These are phyloP conservation scores for Phyllostomus hastatus DNA, from an alignment of 2,113 vertebrate species.

Conservation along the genomic window DNA sequence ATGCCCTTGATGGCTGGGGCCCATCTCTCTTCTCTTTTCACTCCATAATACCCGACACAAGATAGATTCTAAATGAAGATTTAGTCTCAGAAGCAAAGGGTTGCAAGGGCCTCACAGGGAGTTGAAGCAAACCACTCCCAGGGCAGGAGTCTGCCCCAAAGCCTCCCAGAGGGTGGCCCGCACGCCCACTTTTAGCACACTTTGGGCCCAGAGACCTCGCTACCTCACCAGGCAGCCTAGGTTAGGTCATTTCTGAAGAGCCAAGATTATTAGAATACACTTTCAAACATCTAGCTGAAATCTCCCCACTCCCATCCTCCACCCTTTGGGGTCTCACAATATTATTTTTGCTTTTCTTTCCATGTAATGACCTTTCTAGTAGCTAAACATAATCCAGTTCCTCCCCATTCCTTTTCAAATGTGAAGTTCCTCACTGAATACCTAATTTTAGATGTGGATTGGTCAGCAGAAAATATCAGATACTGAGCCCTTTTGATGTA, in stretches of 20 bases:
- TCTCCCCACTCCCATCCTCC: not conserved
- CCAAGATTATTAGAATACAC: not conserved
- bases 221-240: not conserved
- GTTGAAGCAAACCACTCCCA: not conserved
- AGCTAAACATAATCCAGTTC: not conserved
- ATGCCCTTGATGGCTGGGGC: not conserved
- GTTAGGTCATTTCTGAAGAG: not conserved
- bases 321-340: not conserved
- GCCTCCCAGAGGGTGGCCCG: not conserved
- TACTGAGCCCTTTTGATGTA: not conserved
- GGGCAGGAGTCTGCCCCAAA: not conserved
- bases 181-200: not conserved
- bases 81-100: not conserved
- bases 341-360: slow-evolving; percentile 4
- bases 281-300: slow-evolving; percentile 14
- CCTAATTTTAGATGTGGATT: not conserved
- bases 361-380: not conserved
- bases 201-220: not conserved
- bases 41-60: not conserved
- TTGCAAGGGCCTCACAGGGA: not conserved
- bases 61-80: not conserved
- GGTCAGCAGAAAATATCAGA: not conserved
- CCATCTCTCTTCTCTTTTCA: not conserved
- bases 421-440: not conserved
- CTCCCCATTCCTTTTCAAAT: not conserved